These are phyloP conservation scores for Argyra leucocephala DNA, from an alignment of 2,888 invertebrate genomes.

Conservation along the genomic window DNA sequence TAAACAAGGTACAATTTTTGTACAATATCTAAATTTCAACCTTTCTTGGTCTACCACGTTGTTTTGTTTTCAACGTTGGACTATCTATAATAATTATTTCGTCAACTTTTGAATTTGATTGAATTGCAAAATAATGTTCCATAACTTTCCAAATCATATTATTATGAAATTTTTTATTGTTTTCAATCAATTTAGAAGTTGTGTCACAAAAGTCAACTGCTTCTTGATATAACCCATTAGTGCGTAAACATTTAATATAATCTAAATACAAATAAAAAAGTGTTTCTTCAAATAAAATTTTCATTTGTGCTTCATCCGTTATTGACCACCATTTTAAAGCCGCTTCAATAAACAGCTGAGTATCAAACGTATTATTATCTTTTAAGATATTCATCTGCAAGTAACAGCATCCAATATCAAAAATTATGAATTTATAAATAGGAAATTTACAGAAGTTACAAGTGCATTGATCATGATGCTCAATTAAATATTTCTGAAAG, in stretches of 20 bases:
- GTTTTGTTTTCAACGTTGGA: background rate
- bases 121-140: background rate
- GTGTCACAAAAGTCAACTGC: slow-evolving; percentile 26
- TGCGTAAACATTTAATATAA: slow-evolving; percentile 33
- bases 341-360: slow-evolving; percentile 31
- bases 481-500: slow-evolving; percentile 19
- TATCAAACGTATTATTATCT: slow-evolving; percentile 28
- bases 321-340: slow-evolving; percentile 28
- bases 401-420: slow-evolving; percentile 33
- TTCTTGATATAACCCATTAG: slow-evolving; percentile 24
- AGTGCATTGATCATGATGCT: slow-evolving; percentile 17
- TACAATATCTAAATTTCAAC: background rate
- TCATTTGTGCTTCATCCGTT: slow-evolving; percentile 19
- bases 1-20: too few species aligned
- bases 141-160: background rate
- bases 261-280: slow-evolving; percentile 26
- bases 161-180: slow-evolving; percentile 12
- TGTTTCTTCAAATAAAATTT: slow-evolving; percentile 19
- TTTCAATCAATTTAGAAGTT: slow-evolving; percentile 17
- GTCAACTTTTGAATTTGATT: background rate
- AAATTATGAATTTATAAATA: slow-evolving; percentile 30
- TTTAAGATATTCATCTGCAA: slow-evolving; percentile 34
- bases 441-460: slow-evolving; percentile 23
- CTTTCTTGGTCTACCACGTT: background rate
- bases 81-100: background rate